Evolutionary conservation across 2,888 invertebrate species (phyloP).

Genomic region (Incurvaria masculella): DNA sequence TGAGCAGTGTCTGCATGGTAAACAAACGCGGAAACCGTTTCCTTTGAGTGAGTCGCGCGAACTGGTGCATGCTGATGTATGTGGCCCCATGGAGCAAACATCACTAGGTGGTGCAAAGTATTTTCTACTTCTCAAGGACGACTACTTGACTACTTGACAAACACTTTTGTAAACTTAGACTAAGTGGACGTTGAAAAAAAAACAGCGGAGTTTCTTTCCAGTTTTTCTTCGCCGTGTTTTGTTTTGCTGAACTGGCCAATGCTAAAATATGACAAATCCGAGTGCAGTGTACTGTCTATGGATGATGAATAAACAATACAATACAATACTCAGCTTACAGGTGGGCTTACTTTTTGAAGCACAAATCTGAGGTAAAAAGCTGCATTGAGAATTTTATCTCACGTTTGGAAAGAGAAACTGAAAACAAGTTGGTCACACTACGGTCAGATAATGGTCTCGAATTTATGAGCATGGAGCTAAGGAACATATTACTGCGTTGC

Average conservation of each 20-base stretch:
- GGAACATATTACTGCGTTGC: conserved; percentile 14
- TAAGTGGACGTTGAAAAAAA: too few relatives aligned
- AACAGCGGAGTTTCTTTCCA: too few relatives aligned
- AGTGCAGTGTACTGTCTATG: too few relatives aligned
- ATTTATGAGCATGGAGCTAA: conserved; percentile 15
- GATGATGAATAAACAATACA: too few relatives aligned
- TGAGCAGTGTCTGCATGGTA: conserved; percentile 3
- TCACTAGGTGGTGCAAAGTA: conserved; percentile 9
- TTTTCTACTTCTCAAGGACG: conserved; percentile 20
- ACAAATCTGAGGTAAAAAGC: too few relatives aligned
- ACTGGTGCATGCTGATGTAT: conserved; percentile 5
- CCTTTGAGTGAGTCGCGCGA: conserved; percentile 3
- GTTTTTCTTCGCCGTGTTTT: too few relatives aligned
- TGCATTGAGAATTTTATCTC: conserved; percentile 18
- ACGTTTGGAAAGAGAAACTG: conserved; percentile 17
- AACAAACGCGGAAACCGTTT: conserved; percentile 5
- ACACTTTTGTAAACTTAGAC: too few relatives aligned
- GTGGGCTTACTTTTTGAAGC: conserved; percentile 14
- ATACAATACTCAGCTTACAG: conserved; percentile 18
- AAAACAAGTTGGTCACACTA: conserved; percentile 15
- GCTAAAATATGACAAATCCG: too few relatives aligned
- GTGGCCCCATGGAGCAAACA: background rate
- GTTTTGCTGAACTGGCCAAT: too few relatives aligned
- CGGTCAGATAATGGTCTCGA: conserved; percentile 20
- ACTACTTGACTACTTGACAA: too few relatives aligned